phyloP scores from a whole-genome alignment of 2,888 invertebrate genomes.

The Eledona agricola region DNA sequence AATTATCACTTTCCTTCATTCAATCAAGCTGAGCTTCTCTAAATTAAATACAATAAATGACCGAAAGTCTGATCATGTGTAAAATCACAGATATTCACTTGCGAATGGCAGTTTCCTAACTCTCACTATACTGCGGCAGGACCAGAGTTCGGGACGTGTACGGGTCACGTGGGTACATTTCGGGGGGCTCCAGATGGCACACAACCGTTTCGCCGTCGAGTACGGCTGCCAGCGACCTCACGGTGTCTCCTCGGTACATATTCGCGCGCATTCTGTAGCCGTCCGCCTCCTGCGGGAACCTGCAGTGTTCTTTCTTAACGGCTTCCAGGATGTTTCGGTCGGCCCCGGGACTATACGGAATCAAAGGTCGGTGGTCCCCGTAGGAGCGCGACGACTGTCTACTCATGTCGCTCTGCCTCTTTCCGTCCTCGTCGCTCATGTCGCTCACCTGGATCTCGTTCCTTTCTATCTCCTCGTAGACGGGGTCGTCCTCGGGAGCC shows the following conservation, averaged over 20 bases:
- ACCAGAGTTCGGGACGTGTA: constrained; percentile 65
- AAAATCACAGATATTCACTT: constrained; percentile 65
- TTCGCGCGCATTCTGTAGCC: constrained; percentile 64
- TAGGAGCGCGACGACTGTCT: constrained; percentile 78
- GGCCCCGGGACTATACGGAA: constrained; percentile 77
- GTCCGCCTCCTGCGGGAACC: constrained; percentile 65
- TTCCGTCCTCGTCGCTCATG: constrained; percentile 81
- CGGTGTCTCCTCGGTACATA: constrained; percentile 65
- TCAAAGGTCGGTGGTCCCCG: constrained; percentile 82
- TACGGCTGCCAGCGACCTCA: constrained; percentile 77
- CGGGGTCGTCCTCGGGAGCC: constrained; percentile 78
- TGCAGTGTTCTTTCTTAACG: constrained; percentile 56
- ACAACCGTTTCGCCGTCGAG: constrained; percentile 87
- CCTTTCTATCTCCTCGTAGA: constrained; percentile 83
- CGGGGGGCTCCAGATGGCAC: constrained; percentile 82
- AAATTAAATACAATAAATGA: constrained; percentile 54
- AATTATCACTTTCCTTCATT: constrained; percentile 63
- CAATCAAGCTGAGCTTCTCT: constrained; percentile 61
- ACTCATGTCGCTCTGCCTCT: constrained; percentile 77
- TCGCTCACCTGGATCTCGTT: constrained; percentile 78
- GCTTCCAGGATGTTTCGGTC: constrained; percentile 64
- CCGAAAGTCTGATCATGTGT: constrained; percentile 61
- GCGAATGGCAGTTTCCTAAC: constrained; percentile 64
- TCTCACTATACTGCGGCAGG: constrained; percentile 71
- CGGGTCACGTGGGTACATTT: constrained; percentile 62